Evolutionary conservation across 2,113 vertebrate species (phyloP), one percentile per base, ranked within the genome.

Genomic region (Equus przewalskii): DNA sequence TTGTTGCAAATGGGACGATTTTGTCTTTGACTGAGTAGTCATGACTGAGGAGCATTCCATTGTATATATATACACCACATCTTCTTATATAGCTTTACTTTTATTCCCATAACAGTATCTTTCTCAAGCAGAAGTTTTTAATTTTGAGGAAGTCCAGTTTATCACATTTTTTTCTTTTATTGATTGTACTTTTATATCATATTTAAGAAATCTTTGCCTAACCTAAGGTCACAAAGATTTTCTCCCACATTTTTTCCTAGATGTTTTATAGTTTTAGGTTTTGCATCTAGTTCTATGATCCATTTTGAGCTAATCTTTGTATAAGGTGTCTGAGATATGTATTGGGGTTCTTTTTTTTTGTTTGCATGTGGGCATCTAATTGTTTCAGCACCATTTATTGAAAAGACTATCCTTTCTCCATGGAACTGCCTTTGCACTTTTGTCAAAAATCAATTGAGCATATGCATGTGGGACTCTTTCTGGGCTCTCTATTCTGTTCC

Each of bases 131-230:
- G n/a, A 79, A 62, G 64, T 62, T 86, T 81, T 73, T 94, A 54
- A 81, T 81, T 81, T 94, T 64, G 72, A 94, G 54, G 44, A 81
- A 72, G 33, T 72, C 51, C 22, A 70, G 64, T 88, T 94, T 94
- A 62, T 60, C 12, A 49, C 18, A 72, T 56, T 54, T 33, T 93
- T 60, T 93, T 72, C 51, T 67, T 86, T 67, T 86, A 46, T 58
- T 28, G 36, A 46, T 78, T 86, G 36, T 76, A 44, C 49, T 69
- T 46, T 30, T 41, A 80, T 30, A 33, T 51, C 54, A 41, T 51
- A 80, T 26, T 33, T 88, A 70, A 72, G 54, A 94, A 87, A 58
- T 49, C 54, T 81, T 88, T 88, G 65, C 67, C 41, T 72, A 82
- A 58, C 6, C 21, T 14, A 91, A 60, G 36, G 21, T 46, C 51